phyloP scores from a whole-genome alignment of 2,888 invertebrate species.

The Tinea pellionella region DNA sequence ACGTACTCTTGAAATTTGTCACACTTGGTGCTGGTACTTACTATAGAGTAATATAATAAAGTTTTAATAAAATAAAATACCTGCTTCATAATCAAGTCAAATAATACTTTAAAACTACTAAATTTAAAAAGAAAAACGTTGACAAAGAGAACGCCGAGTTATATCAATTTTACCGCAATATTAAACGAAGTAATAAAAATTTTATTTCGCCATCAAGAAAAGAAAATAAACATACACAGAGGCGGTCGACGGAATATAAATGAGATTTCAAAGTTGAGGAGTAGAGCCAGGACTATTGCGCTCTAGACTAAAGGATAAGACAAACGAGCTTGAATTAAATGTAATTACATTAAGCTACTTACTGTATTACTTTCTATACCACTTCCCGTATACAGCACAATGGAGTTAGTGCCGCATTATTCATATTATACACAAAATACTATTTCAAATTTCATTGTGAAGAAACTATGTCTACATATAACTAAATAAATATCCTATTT shows the following conservation, averaged over 20 bases:
- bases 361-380: not conserved
- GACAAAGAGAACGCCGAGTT: constrained; percentile 35
- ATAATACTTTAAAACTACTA: not conserved
- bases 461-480: no score
- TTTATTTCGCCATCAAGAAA: constrained; percentile 38
- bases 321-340: constrained; percentile 6
- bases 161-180: constrained; percentile 41
- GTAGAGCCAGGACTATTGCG: constrained; percentile 8
- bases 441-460: no score
- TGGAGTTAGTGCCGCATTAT: not conserved
- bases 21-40: no score
- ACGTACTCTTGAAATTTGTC: no score
- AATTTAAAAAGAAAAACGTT: constrained; percentile 24
- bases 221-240: constrained; percentile 30
- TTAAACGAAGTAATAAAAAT: constrained; percentile 43
- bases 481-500: no score
- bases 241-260: constrained; percentile 22
- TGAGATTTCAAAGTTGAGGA: constrained; percentile 22
- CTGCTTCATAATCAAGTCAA: not conserved
- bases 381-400: not conserved
- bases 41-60: no score
- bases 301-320: not conserved
- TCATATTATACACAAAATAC: not conserved
- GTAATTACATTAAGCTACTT: constrained; percentile 6
- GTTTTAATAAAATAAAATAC: not conserved